Evolutionary conservation across 2,113 vertebrate genomes (phyloP), one percentile per base, ranked within the genome.

Genomic region (Odontesthes bonariensis): DNA sequence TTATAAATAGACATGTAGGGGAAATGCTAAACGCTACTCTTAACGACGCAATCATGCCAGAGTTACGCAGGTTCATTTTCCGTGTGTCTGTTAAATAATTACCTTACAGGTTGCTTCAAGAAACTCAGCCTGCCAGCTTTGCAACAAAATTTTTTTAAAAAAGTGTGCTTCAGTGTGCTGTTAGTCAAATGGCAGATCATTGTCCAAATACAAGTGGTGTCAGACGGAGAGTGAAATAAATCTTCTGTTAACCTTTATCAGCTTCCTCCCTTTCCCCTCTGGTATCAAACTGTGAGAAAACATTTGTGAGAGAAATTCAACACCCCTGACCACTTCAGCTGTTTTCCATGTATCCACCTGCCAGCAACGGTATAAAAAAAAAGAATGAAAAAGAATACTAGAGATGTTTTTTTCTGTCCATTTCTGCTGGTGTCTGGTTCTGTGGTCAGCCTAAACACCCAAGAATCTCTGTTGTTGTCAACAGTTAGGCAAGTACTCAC

Each of bases 261-360:
- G 10, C 6, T 8, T 66, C 16, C 27, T n/a, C 1, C 6, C 22
- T 17, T 16, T 20, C 22, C 56, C 10, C 6, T 33, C 40, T 47
- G 6, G 12, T 0, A 52, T n/a, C 22, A 72, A 63, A 62, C 54
- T 58, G 72, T 52, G 52, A 11, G 27, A 57, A 44, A 82, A 79
- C 19, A 72, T 61, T n/a, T 71, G 3, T 20, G 35, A 20, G 3
- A 69, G 76, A 51, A 83, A 88, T 33, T 23, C 1, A 40, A 60
- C 14, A 60, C 1, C 5, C n/a, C 5, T n/a, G 10, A 53, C 3
- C 3, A 6, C 5, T 8, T 17, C 23, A 8, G 3, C 8, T 47
- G 12, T 33, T 67, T 65, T 42, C 17, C 55, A 27, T 13, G 1
- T 16, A 22, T 10, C 58, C 12, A 38, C 35, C 35, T 23, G 20